These are phyloP conservation scores for Chamaetylas fuelleborni DNA, from an alignment of 2,113 vertebrate genomes.

Conservation along the genomic window DNA sequence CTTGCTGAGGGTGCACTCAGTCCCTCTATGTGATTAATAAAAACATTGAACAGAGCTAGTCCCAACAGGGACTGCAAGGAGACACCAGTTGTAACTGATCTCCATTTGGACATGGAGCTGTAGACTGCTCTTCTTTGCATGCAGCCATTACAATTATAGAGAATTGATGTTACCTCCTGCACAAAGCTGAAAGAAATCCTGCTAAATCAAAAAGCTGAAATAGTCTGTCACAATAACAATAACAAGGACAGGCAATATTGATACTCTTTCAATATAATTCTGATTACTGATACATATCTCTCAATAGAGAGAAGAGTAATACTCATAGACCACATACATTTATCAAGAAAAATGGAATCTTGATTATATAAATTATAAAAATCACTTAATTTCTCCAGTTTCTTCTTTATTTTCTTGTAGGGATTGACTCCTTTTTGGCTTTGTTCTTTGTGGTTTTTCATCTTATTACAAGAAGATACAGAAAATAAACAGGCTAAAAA, in stretches of 20 bases:
- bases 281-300: neutral
- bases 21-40: neutral
- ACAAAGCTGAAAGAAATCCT: neutral
- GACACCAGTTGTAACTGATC: neutral
- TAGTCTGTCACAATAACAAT: neutral
- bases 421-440: neutral
- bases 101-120: neutral
- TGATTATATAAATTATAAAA: accelerated
- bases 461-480: neutral
- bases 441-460: neutral
- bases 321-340: neutral
- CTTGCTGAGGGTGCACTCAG: neutral
- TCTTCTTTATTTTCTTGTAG: neutral
- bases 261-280: neutral
- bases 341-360: neutral
- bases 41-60: neutral
- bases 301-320: neutral
- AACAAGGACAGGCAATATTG: neutral
- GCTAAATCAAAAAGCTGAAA: neutral
- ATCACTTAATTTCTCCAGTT: accelerated
- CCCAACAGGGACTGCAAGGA: too few relatives aligned
- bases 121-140: neutral
- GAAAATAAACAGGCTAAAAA: neutral
- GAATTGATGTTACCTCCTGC: neutral
- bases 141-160: neutral